These are phyloP conservation scores for Rhagoletis pomonella DNA, from an alignment of 1,140 invertebrate species.

Conservation along the genomic window DNA sequence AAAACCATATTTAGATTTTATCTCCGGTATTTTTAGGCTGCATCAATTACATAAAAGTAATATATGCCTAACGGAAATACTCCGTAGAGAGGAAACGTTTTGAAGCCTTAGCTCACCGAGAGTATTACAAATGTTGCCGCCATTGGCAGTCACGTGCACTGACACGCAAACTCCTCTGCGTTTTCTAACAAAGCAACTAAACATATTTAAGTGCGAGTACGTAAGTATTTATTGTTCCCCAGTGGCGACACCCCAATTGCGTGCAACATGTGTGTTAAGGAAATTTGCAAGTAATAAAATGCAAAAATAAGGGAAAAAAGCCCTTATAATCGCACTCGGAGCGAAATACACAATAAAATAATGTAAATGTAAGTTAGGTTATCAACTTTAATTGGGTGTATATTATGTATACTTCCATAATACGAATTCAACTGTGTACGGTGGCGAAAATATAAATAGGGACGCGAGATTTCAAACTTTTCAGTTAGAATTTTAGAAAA, in stretches of 20 bases:
- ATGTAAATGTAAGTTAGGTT: too few species aligned
- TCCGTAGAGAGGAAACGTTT: not conserved
- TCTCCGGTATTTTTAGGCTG: conserved; percentile 3
- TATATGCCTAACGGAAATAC: not conserved
- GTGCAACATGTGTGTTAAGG: conserved; percentile 26
- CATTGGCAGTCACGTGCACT: conserved; percentile 6
- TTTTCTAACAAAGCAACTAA: not conserved
- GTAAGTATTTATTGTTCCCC: conserved; percentile 9
- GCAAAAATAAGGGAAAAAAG: not conserved
- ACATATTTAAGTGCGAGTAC: not conserved
- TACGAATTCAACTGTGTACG: too few species aligned
- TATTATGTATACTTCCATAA: too few species aligned
- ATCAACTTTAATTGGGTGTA: too few species aligned
- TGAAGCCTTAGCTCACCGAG: not conserved
- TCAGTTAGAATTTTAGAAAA: too few species aligned
- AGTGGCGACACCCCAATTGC: conserved; percentile 7
- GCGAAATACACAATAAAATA: too few species aligned
- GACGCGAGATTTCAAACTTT: too few species aligned
- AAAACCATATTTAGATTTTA: conserved; percentile 14
- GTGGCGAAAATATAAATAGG: too few species aligned
- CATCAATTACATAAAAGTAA: not conserved
- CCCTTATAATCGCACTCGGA: too few species aligned
- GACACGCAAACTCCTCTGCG: not conserved
- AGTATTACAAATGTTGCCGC: not conserved
- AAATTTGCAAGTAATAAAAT: conserved; percentile 30